Conservation (phyloP, 2,113 vertebrate species). For the Phaethornis superciliosus region DNA sequence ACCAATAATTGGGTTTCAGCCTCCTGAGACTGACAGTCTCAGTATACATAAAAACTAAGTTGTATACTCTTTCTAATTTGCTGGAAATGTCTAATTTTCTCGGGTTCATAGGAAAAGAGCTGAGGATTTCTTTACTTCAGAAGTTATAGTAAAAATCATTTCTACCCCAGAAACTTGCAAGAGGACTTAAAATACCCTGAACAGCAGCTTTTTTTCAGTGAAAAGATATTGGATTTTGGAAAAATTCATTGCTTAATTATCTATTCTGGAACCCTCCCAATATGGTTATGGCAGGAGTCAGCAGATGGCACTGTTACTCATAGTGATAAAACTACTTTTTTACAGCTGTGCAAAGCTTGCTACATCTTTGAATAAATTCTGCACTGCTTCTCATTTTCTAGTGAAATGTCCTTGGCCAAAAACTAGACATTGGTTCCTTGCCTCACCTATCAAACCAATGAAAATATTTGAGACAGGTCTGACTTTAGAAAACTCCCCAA, state of each 20-base stretch:
- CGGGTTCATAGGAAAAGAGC: not conserved
- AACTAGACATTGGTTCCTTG: not conserved
- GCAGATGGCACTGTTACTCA: conserved; percentile 71
- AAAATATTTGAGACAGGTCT: not conserved
- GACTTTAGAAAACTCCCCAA: not conserved
- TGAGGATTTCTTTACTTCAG: conserved; percentile 6
- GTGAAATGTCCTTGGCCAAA: conserved; percentile 9
- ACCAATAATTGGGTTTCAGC: not conserved
- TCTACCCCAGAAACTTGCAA: not conserved
- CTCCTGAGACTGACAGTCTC: not conserved
- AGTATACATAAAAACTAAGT: not conserved
- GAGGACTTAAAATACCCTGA: not conserved
- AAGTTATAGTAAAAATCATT: not conserved
- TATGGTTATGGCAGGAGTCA: conserved; percentile 48
- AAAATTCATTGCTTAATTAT: conserved; percentile 61
- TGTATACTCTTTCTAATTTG: not conserved
- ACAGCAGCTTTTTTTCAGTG: not conserved
- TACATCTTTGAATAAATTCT: not conserved
- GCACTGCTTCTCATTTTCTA: conserved; percentile 24
- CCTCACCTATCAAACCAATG: not conserved
- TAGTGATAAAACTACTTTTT: conserved; percentile 45
- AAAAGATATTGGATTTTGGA: conserved; percentile 33
- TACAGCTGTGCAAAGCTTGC: conserved; percentile 45
- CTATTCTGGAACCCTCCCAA: conserved; percentile 29
- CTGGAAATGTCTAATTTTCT: not conserved